Conservation (phyloP, 2,888 invertebrate genomes). For the Leptopilina syphax region DNA sequence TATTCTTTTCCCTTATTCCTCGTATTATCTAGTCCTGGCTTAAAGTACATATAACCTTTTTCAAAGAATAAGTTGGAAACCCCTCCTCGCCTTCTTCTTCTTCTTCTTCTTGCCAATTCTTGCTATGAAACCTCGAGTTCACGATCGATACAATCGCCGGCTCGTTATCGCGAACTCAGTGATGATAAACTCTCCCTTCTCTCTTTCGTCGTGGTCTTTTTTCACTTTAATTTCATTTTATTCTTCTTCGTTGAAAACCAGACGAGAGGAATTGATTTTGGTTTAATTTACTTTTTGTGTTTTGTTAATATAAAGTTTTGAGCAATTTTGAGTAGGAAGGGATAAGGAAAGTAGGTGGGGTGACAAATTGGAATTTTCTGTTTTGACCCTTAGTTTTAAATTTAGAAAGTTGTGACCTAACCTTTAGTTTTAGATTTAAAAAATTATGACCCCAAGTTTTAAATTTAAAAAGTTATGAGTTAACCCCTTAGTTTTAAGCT, state of each 20-base stretch:
- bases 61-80: constrained; percentile 47
- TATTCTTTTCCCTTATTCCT: constrained; percentile 43
- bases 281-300: background rate
- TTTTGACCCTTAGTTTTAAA: no score
- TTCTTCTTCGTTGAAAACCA: background rate
- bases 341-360: no score
- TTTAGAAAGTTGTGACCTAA: no score
- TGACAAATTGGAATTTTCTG: no score
- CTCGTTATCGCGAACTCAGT: constrained; percentile 17
- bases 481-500: no score
- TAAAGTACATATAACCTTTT: constrained; percentile 47
- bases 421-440: no score
- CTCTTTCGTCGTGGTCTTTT: no score
- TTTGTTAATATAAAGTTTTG: no score
- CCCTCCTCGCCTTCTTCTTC: background rate
- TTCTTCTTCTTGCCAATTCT: constrained; percentile 47
- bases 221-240: background rate
- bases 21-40: constrained; percentile 53
- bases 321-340: no score
- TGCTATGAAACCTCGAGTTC: constrained; percentile 47
- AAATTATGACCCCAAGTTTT: no score
- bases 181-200: background rate
- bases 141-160: constrained; percentile 48
- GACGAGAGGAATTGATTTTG: background rate
- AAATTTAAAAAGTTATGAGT: no score